Base-by-base conservation (phyloP, 1,140 invertebrate genomes). In the Drosophila bocqueti region DNA sequence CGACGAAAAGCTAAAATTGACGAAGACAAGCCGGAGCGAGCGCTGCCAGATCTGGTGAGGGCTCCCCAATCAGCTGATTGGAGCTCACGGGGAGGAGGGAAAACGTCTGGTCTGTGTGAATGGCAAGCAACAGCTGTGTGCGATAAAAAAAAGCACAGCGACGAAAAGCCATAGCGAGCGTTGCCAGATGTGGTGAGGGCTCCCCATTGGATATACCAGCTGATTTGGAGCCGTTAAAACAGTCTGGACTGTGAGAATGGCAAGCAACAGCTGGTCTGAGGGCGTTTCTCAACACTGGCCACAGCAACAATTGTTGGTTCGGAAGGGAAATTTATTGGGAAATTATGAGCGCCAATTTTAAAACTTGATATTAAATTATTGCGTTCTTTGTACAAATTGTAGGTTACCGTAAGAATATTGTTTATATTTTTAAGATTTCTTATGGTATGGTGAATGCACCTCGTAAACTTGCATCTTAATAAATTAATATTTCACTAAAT, bases 291-390 rank as follows among this genome's bases (percentile, higher is more conserved):
- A 76, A 47, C 60, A 76, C 72, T 76, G 47, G 3, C 10, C 11
- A 21, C 6, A 50, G 40, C 72, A 76, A 67, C 74, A 76, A 76
- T 72, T 76, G 36, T 45, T 54, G 69, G 6, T n/a, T 18, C 13
- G 10, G n/a, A 36, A 29, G 34, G 26, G 29, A 61, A 74, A 26
- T 38, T 38, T 1, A 26, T 2, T n/a, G 10, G 15, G 6, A 15
- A 8, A 31, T 34, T 54, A 9, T 36, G 0, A 45, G 66, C 66
- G 71, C n/a, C 10, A 50, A 54, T 31, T 73, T 49, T 0, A 55
- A 55, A 38, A 24, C 1, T 2, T n/a, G 0, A n/a, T 15, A 21
- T 15, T 18, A 18, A 4, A n/a, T 16, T 0, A 16, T 26, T 31
- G 7, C 15, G 5, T 15, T 54, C 8, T 16, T 13, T 36, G 9